These are phyloP conservation scores for Ceratothoa steindachneri DNA, from an alignment of 2,888 invertebrate species.

Conservation along the genomic window DNA sequence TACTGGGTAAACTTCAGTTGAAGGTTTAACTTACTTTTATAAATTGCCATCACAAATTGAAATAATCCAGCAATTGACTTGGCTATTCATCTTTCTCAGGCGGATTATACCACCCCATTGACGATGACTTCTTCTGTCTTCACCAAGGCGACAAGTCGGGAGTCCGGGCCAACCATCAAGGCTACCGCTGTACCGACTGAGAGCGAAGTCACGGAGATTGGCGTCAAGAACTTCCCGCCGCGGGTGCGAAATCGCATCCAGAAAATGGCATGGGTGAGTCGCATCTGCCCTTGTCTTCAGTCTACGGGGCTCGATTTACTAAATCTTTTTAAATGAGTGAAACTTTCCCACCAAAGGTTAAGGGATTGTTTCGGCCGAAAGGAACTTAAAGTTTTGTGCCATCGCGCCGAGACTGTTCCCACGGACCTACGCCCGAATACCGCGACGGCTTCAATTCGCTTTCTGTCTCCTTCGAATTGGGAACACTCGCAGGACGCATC, in stretches of 20 bases:
- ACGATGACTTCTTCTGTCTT: not conserved
- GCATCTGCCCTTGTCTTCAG: not conserved
- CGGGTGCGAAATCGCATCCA: slow-evolving; percentile 28
- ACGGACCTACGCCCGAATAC: no score
- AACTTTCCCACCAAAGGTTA: not conserved
- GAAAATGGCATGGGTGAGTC: slow-evolving; percentile 39
- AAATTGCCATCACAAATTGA: no score
- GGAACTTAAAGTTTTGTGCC: no score
- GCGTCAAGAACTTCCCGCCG: slow-evolving; percentile 35
- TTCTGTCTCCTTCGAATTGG: no score
- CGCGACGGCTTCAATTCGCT: no score
- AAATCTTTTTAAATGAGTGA: not conserved
- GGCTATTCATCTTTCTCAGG: no score
- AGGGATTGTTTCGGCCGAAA: no score
- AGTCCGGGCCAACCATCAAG: slow-evolving; percentile 11
- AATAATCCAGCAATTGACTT: no score
- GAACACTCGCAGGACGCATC: no score
- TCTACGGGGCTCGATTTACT: not conserved
- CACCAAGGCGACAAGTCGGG: slow-evolving; percentile 16
- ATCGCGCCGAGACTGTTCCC: no score
- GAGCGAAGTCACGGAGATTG: slow-evolving; percentile 27
- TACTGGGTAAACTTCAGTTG: no score
- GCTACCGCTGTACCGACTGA: slow-evolving; percentile 17
- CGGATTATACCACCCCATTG: slow-evolving; percentile 26
- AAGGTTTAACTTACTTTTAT: no score